phyloP scores from a whole-genome alignment of 2,797 vertebrate genomes.

The Sebastes glaucus region DNA sequence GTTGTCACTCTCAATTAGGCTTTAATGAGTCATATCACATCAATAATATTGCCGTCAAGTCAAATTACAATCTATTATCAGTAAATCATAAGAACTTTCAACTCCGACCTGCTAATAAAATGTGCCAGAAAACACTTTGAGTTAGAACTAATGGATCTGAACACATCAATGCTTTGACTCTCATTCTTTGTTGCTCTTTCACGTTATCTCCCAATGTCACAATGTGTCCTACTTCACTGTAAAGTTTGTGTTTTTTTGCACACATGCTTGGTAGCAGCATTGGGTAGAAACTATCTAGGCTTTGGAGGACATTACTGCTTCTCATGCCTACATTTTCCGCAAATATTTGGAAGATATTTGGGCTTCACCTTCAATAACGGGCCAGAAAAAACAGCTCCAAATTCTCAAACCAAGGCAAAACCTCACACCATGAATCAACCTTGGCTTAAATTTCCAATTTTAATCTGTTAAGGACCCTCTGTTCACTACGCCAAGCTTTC shows the following conservation, averaged over 20 bases:
- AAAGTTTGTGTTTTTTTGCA: slow-evolving; percentile 8
- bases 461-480: neutral
- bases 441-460: neutral
- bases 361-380: neutral
- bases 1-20: slow-evolving; percentile 15
- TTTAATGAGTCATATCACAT: neutral
- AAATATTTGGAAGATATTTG: slow-evolving; percentile 5
- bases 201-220: slow-evolving; percentile 29
- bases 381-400: neutral
- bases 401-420: slow-evolving; percentile 1
- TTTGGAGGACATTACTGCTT: slow-evolving; percentile 2
- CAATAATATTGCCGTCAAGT: slow-evolving; percentile 7
- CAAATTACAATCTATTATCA: neutral
- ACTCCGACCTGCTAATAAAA: neutral
- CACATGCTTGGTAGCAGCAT: neutral
- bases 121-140: neutral
- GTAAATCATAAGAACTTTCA: neutral
- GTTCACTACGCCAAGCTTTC: neutral
- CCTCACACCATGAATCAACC: neutral
- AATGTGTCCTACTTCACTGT: slow-evolving; percentile 3
- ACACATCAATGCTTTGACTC: neutral
- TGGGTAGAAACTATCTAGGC: neutral
- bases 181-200: neutral
- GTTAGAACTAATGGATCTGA: neutral
- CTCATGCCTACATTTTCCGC: neutral